A percentile compares a stretch with the other conserved stretches of the same genome.
phyloP scores from a whole-genome alignment of 2,113 vertebrate species.

The Oreocharis arfaki region DNA sequence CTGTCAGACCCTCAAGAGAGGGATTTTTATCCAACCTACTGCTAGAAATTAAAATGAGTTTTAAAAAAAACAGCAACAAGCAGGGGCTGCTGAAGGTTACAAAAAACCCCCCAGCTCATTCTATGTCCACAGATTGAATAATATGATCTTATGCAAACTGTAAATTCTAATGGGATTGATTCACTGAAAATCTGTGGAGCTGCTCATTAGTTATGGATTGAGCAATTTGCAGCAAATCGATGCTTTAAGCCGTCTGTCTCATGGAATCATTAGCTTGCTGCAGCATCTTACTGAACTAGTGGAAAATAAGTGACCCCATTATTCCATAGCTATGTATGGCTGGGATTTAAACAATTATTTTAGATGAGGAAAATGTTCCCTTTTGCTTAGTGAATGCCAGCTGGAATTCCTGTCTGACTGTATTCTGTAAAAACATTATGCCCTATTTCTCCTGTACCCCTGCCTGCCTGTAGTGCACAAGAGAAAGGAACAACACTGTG shows the following conservation, averaged over 20 bases:
- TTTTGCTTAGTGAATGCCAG: background rate
- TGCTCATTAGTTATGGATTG: slow-evolving; percentile 20
- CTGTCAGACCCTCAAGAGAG: background rate
- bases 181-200: background rate
- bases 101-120: fast-evolving
- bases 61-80: background rate
- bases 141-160: slow-evolving; percentile 1
- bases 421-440: background rate
- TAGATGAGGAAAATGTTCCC: background rate
- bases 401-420: background rate
- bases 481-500: background rate
- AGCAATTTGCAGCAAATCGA: slow-evolving; percentile 24
- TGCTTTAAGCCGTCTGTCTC: background rate
- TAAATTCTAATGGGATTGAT: slow-evolving; percentile 18
- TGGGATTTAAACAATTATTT: background rate
- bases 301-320: slow-evolving; percentile 17
- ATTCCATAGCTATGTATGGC: background rate
- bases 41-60: background rate
- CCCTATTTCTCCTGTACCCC: background rate
- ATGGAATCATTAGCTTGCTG: slow-evolving; percentile 1
- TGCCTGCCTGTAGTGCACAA: background rate
- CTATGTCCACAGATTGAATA: background rate
- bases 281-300: background rate
- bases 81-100: background rate
- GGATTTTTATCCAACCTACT: background rate